phyloP scores from a whole-genome alignment of 2,113 vertebrate genomes.

The Sylvilagus bachmani region DNA sequence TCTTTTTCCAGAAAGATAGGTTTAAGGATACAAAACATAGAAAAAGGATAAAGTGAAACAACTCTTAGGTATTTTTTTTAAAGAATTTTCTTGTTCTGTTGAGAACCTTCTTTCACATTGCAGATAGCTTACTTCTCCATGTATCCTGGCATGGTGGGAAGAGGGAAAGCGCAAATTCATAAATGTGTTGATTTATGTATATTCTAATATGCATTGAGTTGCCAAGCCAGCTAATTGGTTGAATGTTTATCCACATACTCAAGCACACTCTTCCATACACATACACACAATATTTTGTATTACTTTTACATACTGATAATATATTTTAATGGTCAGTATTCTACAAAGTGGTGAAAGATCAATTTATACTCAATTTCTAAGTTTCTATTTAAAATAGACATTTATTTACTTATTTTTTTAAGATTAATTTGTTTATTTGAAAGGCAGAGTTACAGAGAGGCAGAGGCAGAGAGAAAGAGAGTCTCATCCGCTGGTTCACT shows the following conservation, averaged over 20 bases:
- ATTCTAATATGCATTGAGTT: neutral
- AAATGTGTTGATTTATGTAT: conserved; percentile 24
- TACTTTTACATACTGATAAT: conserved; percentile 29
- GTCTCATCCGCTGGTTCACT: too few species aligned
- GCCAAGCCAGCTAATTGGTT: conserved; percentile 6
- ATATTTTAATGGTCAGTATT: conserved; percentile 27
- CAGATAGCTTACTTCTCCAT: neutral
- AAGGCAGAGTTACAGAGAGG: too few species aligned
- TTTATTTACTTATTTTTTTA: neutral
- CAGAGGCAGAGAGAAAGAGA: too few species aligned
- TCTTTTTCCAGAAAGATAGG: conserved; percentile 28
- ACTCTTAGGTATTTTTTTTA: neutral
- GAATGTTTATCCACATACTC: neutral
- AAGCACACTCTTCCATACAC: neutral
- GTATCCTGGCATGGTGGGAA: neutral
- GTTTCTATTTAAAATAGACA: conserved; percentile 8
- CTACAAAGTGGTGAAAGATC: neutral
- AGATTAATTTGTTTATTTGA: too few species aligned
- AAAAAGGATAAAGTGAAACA: conserved; percentile 16
- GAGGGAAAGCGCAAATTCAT: neutral
- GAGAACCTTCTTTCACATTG: neutral
- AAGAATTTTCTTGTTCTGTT: neutral
- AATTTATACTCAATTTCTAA: conserved; percentile 41
- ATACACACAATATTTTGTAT: neutral
- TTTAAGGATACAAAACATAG: neutral